Evolutionary conservation across 1,140 invertebrate genomes (phyloP).

Genomic region (Ganaspis sp.): DNA sequence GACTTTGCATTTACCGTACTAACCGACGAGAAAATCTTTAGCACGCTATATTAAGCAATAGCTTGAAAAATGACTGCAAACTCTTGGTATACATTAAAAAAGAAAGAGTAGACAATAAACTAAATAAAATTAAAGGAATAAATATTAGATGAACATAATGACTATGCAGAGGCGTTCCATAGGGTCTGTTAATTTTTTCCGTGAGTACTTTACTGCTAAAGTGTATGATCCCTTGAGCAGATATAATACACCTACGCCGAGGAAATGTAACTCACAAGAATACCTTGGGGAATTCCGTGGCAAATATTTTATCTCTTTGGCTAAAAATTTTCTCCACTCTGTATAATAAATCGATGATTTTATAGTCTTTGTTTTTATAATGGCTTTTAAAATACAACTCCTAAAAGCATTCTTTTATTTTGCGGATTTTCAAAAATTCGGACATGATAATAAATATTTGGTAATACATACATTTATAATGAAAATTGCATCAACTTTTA

Average conservation of each 20-base stretch:
- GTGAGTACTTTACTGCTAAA: not conserved
- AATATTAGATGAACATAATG: conserved; percentile 11
- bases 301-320: conserved; percentile 19
- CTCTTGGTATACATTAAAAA: not conserved
- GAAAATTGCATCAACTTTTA: no score
- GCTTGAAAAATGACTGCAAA: not conserved
- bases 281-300: conserved; percentile 3
- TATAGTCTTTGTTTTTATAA: not conserved
- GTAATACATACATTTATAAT: no score
- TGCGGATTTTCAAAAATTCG: not conserved
- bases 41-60: conserved; percentile 9
- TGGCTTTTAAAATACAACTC: not conserved
- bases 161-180: conserved; percentile 5
- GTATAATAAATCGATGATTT: not conserved
- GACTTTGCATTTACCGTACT: conserved; percentile 23
- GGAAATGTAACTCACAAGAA: conserved; percentile 9
- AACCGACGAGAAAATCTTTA: conserved; percentile 14
- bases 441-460: no score
- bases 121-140: not conserved
- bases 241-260: conserved; percentile 19
- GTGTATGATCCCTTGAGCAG: conserved; percentile 1
- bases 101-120: not conserved
- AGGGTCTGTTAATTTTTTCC: not conserved
- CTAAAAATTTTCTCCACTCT: not conserved
- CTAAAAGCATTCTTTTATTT: not conserved